Base-by-base conservation (phyloP, 2,797 vertebrate species). In the Decapterus maruadsi region DNA sequence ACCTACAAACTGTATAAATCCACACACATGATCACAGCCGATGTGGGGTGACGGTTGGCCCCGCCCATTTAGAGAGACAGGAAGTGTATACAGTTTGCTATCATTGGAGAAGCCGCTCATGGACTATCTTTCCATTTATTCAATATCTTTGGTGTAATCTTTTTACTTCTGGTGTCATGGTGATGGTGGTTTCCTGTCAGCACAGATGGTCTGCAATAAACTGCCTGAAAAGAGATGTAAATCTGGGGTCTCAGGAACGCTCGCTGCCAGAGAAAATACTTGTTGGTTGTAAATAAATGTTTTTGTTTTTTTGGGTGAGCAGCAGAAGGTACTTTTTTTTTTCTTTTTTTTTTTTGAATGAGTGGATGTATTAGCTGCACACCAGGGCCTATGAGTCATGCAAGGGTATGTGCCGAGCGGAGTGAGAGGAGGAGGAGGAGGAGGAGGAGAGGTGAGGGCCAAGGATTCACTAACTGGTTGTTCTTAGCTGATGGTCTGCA, bases 161-260 rank as follows among this genome's bases (percentile, higher is more conserved):
- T 26, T 86, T 87, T 78, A 86, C 81, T 82, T 72, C 80, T 20
- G 11, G 60, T 87, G 77, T 88, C 71, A 80, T 63, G 36, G 63
- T 74, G 75, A 82, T 75, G 75, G 51, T 80, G 73, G 55, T 60
- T 82, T 80, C 77, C 81, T 85, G 79, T 87, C 90, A 78, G 76
- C 68, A 79, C 75, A 81, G 84, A 88, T 89, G 83, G 79, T 73
- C 71, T 45, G 77, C 74, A 85, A 86, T 87, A 86, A 86, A 90
- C 70, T 31, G 74, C 50, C 72, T 71, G 74, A 85, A 81, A 82
- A 57, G 62, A 86, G 81, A 87, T 81, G 75, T 84, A 85, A 90
- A 86, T 86, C 83, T 77, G 38, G 55, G 54, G 34, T 48, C 66
- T 58, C 63, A 71, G 64, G 29, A 76, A 61, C 29, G 61, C 75